Conservation (phyloP, 2,888 invertebrate species). For the Apotomis capreana region DNA sequence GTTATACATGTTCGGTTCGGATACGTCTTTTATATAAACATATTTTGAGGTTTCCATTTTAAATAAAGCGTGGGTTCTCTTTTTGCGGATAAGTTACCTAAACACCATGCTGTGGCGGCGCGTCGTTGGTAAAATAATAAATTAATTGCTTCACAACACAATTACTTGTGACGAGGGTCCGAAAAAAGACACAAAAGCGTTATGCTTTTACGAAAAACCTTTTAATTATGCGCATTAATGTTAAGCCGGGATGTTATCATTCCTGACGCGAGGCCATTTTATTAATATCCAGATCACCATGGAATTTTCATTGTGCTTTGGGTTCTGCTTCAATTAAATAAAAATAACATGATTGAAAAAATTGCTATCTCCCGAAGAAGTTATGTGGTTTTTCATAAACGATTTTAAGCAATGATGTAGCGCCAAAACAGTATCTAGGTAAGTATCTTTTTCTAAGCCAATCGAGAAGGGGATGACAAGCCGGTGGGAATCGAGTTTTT, state of each 20-base stretch:
- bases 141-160: conserved; percentile 70
- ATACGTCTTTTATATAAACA: too few species aligned
- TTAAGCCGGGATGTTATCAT: conserved; percentile 58
- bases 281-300: conserved; percentile 47
- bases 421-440: too few species aligned
- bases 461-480: too few species aligned
- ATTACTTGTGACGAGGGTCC: conserved; percentile 73
- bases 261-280: conserved; percentile 57
- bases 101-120: conserved; percentile 14
- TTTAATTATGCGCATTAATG: conserved; percentile 65
- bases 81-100: conserved; percentile 18
- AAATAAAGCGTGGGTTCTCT: neutral
- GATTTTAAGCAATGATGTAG: too few species aligned
- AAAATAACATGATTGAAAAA: too few species aligned
- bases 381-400: too few species aligned
- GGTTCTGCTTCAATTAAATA: too few species aligned
- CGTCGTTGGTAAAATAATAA: conserved; percentile 42
- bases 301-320: conserved; percentile 27
- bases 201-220: conserved; percentile 62
- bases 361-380: too few species aligned
- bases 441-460: too few species aligned
- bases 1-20: too few species aligned
- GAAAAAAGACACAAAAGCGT: conserved; percentile 63
- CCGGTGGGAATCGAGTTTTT: too few species aligned
- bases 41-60: neutral